phyloP scores from a whole-genome alignment of 2,113 vertebrate genomes.

The Ictalurus furcatus region DNA sequence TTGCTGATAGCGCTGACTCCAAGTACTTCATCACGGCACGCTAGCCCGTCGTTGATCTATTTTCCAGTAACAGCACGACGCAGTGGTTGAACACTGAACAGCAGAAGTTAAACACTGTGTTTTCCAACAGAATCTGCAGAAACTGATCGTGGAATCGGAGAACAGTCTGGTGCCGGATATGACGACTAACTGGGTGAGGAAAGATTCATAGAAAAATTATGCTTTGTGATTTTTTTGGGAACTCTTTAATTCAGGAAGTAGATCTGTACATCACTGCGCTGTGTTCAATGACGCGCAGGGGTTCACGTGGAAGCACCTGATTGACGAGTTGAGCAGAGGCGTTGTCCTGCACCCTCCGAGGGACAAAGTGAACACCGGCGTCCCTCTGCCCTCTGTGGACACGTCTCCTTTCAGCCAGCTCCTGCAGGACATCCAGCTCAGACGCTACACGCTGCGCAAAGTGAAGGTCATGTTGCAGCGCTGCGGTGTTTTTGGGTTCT shows the following conservation, averaged over 20 bases:
- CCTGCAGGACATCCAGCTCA: slow-evolving; percentile 68
- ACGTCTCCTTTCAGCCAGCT: slow-evolving; percentile 63
- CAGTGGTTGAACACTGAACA: neutral
- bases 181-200: slow-evolving; percentile 48
- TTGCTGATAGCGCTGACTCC: neutral
- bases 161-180: neutral
- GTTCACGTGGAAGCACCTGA: slow-evolving; percentile 55
- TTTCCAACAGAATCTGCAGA: slow-evolving; percentile 52
- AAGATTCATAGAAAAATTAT: neutral
- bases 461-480: slow-evolving; percentile 57
- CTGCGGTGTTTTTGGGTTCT: neutral
- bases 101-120: too few species aligned
- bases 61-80: neutral
- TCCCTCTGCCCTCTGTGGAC: neutral
- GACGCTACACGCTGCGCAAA: slow-evolving; percentile 67
- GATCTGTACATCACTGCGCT: neutral
- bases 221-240: neutral
- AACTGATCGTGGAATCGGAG: slow-evolving; percentile 45
- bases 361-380: fast-evolving
- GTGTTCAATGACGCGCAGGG: slow-evolving; percentile 39
- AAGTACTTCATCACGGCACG: too few species aligned
- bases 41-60: neutral
- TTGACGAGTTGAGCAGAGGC: slow-evolving; percentile 63
- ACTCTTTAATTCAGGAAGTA: neutral
- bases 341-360: slow-evolving; percentile 56